Evolutionary conservation across 2,113 vertebrate species (phyloP).

Genomic region (Rhinoderma darwinii): DNA sequence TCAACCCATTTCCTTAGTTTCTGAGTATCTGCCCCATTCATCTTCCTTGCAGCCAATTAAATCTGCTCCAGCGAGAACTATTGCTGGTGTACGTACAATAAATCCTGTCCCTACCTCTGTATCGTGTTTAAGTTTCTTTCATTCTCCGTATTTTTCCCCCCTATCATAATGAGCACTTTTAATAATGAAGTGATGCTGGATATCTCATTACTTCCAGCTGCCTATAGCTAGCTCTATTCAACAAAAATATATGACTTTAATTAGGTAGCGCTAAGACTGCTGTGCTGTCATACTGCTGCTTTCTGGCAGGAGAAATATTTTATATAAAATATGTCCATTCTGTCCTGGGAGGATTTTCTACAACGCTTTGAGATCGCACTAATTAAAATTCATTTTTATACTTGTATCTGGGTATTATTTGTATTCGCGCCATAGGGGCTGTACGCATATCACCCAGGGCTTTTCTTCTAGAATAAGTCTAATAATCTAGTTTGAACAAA

Average conservation of each 20-base stretch:
- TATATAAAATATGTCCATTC: not conserved
- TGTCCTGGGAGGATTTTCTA: not conserved
- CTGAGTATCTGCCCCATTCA: slow-evolving; percentile 19
- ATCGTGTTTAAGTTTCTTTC: not conserved
- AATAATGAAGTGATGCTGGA: slow-evolving; percentile 44
- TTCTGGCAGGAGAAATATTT: slow-evolving; percentile 14
- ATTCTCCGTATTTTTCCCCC: not conserved
- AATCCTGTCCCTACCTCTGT: not conserved
- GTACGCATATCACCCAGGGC: not conserved
- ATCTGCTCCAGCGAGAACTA: not conserved
- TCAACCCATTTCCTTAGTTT: not conserved
- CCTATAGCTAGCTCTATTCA: slow-evolving; percentile 24
- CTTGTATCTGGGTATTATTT: not conserved
- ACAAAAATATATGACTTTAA: slow-evolving; percentile 39
- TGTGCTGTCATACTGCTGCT: slow-evolving; percentile 17
- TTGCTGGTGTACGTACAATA: not conserved
- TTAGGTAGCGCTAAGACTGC: slow-evolving; percentile 9
- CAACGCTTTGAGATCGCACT: not conserved
- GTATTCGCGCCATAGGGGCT: not conserved
- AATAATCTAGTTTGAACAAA: not conserved
- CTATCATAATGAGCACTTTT: slow-evolving; percentile 30
- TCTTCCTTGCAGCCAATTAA: not conserved
- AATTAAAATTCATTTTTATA: slow-evolving; percentile 17
- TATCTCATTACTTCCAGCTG: slow-evolving; percentile 39
- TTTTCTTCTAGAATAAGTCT: not conserved